phyloP scores from a whole-genome alignment of 2,888 invertebrate species.

The Coremacera marginata region DNA sequence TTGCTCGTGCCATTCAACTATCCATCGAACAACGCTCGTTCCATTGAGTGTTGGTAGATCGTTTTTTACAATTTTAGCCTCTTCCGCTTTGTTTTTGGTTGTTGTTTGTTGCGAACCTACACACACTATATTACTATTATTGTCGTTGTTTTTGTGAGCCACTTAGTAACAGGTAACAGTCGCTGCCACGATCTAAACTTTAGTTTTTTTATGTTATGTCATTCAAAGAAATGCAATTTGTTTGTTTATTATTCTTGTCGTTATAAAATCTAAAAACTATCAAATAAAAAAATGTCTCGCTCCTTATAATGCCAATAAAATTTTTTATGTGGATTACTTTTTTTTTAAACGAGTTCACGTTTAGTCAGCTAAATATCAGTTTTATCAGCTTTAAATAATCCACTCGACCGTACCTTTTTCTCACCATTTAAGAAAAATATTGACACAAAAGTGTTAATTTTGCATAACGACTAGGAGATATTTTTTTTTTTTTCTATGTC shows the following conservation, averaged over 20 bases:
- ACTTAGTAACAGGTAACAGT: background rate
- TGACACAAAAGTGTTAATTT: too few species aligned
- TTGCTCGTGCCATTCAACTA: background rate
- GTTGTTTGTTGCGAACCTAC: background rate
- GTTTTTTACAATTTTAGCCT: background rate
- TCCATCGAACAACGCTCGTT: background rate
- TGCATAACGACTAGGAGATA: too few species aligned
- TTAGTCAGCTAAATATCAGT: too few species aligned
- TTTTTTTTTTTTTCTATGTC: too few species aligned
- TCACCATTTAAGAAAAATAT: too few species aligned
- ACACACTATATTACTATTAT: background rate
- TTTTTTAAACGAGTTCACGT: too few species aligned
- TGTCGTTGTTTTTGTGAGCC: background rate
- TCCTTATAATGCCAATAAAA: too few species aligned
- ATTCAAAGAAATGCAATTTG: background rate
- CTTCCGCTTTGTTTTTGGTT: slow-evolving; percentile 12
- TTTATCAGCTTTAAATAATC: too few species aligned
- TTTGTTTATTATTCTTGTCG: background rate
- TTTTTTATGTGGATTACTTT: too few species aligned
- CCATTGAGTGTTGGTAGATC: background rate
- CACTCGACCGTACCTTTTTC: too few species aligned
- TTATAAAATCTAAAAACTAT: too few species aligned
- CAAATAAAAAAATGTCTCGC: too few species aligned
- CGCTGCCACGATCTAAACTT: background rate
- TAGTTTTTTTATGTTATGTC: background rate